Percentiles rank a stretch among this genome's conserved stretches.
These are phyloP conservation scores for Spea bombifrons DNA, from an alignment of 2,113 vertebrate genomes.

Conservation along the genomic window DNA sequence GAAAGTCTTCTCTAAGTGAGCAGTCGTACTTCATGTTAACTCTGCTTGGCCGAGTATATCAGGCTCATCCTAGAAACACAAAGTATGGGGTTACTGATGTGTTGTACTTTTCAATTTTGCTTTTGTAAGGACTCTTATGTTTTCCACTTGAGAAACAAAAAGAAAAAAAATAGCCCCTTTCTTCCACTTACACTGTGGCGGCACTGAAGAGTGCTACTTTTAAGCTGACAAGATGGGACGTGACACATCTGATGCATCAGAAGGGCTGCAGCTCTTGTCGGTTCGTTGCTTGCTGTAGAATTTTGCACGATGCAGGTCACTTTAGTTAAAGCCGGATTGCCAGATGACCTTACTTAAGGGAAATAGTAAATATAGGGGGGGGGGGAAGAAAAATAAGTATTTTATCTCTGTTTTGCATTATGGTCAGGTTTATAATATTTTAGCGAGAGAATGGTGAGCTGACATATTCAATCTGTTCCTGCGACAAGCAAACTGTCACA, in stretches of 20 bases:
- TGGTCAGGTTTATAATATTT: slow-evolving; percentile 34
- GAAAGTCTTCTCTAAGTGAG: background rate
- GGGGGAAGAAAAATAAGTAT: background rate
- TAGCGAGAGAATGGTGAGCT: slow-evolving; percentile 16
- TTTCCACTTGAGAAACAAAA: slow-evolving; percentile 6
- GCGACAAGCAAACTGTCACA: slow-evolving; percentile 18
- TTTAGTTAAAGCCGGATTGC: slow-evolving; percentile 40
- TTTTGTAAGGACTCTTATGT: slow-evolving; percentile 16
- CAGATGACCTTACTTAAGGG: slow-evolving; percentile 23
- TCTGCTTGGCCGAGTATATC: background rate
- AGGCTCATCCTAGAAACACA: slow-evolving; percentile 4
- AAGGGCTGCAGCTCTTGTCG: slow-evolving; percentile 38
- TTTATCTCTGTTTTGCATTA: slow-evolving; percentile 1
- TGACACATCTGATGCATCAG: slow-evolving; percentile 44
- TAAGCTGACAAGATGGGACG: slow-evolving; percentile 46
- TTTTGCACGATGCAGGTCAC: slow-evolving; percentile 19
- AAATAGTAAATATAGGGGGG: background rate
- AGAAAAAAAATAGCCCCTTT: background rate
- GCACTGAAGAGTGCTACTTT: slow-evolving; percentile 38
- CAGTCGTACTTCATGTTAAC: background rate
- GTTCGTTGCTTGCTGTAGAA: slow-evolving; percentile 35
- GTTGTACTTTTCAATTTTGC: slow-evolving; percentile 5
- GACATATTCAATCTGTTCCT: slow-evolving; percentile 32
- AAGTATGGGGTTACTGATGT: background rate
- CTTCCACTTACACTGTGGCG: slow-evolving; percentile 27